Evolutionary conservation across 2,888 invertebrate genomes (phyloP).

Genomic region (Petrolisthes cinctipes): DNA sequence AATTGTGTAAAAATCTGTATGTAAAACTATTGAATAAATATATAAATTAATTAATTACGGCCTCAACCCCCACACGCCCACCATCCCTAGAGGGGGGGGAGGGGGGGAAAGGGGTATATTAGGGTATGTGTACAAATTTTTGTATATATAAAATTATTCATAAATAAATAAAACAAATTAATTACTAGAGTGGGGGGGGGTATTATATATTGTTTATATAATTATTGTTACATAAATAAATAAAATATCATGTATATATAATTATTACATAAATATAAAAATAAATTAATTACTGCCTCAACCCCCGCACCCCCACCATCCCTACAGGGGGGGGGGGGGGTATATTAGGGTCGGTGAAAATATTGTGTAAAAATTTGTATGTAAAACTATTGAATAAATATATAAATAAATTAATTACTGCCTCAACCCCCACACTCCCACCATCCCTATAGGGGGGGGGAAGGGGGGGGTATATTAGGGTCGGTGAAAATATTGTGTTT

Average conservation of each 20-base stretch:
- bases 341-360: neutral
- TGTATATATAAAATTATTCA: neutral
- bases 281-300: too few relatives aligned
- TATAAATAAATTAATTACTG: too few relatives aligned
- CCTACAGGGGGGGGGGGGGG: neutral
- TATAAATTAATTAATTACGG: neutral
- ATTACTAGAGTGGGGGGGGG: too few relatives aligned
- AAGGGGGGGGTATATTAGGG: neutral
- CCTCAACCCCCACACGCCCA: neutral
- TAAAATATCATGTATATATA: neutral
- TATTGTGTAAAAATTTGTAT: too few relatives aligned
- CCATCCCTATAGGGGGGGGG: neutral
- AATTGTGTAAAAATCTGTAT: too few relatives aligned
- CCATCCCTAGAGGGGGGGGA: neutral
- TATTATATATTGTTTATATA: too few relatives aligned
- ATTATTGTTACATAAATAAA: too few relatives aligned
- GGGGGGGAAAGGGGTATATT: too few relatives aligned
- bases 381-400: too few relatives aligned
- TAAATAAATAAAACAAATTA: neutral
- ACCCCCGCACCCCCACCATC: neutral
- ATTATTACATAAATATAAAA: neutral
- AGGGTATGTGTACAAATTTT: too few relatives aligned
- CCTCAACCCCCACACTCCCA: neutral
- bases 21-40: too few relatives aligned
- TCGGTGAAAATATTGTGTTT: too few relatives aligned